Evolutionary conservation across 2,888 invertebrate genomes (phyloP), one percentile per base, ranked within the genome.

Genomic region (Megalurothrips usitatus): DNA sequence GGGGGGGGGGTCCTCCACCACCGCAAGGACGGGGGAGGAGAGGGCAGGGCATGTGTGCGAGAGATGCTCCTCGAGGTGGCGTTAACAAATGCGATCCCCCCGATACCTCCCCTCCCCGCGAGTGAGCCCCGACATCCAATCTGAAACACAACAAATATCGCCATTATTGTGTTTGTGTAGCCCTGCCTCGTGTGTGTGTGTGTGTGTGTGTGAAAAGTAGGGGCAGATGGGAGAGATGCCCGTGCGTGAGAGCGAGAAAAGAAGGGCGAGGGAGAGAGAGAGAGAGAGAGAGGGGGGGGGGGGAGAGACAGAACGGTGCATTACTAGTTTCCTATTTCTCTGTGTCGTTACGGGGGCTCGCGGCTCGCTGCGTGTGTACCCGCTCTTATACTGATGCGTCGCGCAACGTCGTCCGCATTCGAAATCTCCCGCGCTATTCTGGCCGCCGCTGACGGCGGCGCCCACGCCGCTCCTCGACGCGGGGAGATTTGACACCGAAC

Each of bases 81-180:
- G 68, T 75, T 75, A 75, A 75, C 68, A 75, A 75, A 75, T 75
- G 68, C 68, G 68, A 75, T 75, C 68, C 23, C 10, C 68, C 68
- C 26, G 68, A 75, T 75, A 75, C 26, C 68, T 9, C 58, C 6
- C 34, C n/a, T n/a, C n/a, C 9, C n/a, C 52, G 68, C 68, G 68
- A 75, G 68, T 75, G 68, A 12, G 68, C 26, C n/a, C 68, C 9
- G 68, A 75, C 68, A 75, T 75, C 23, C 68, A 75, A 75, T 75
- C 58, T 58, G 58, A 58, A 58, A 58, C 58, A 75, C 68, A 75
- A 75, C 68, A 75, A 75, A 75, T 75, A 75, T 75, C 68, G 12
- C 68, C 68, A 75, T 75, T 75, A 75, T 75, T 75, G 68, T 1
- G 68, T 9, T 12, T 23, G 26, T 68, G 23, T 23, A n/a, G 68